Evolutionary conservation across 2,888 invertebrate genomes (phyloP).

Genomic region (Aricia artaxerxes): DNA sequence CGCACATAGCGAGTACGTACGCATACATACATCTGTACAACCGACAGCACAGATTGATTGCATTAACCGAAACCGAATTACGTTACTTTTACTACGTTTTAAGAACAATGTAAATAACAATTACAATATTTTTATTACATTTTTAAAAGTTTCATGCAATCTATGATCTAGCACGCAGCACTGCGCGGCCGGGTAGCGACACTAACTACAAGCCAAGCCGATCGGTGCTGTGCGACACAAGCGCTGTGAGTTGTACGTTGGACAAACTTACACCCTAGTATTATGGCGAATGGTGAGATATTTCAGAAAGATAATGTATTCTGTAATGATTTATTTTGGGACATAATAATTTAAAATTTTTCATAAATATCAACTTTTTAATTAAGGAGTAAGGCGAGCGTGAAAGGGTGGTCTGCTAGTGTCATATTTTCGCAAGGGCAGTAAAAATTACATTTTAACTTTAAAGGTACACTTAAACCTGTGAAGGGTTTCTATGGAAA

Average conservation of each 20-base stretch:
- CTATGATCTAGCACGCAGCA: slow-evolving; percentile 37
- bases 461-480: too few species aligned
- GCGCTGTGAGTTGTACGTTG: slow-evolving; percentile 38
- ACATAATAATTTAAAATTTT: too few species aligned
- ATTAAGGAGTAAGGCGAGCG: too few species aligned
- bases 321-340: too few species aligned
- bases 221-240: slow-evolving; percentile 50
- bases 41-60: slow-evolving; percentile 37
- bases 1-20: not conserved
- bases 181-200: slow-evolving; percentile 37
- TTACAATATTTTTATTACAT: not conserved
- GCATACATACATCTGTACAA: slow-evolving; percentile 25
- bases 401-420: too few species aligned
- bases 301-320: too few species aligned
- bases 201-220: slow-evolving; percentile 49
- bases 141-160: slow-evolving; percentile 3
- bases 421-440: too few species aligned
- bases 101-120: too few species aligned
- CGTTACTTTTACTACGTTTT: too few species aligned
- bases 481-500: too few species aligned
- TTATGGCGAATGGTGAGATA: not conserved
- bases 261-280: not conserved
- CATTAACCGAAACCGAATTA: not conserved
- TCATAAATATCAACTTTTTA: too few species aligned
- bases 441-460: too few species aligned